A percentile compares a stretch with the other conserved stretches of the same genome.
phyloP scores from a whole-genome alignment of 2,888 invertebrate species.

The Fabriciana adippe region DNA sequence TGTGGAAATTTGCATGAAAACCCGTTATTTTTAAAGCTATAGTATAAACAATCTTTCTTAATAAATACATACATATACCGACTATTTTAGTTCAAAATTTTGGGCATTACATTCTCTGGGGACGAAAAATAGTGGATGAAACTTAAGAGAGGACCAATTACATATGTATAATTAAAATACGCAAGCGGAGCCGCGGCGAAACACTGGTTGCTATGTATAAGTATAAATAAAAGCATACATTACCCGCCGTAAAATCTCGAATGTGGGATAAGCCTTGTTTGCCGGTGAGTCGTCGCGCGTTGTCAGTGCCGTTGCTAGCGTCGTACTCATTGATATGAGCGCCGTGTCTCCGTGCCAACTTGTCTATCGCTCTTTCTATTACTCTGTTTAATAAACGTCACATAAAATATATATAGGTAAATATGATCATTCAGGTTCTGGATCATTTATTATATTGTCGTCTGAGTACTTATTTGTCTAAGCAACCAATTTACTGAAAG shows the following conservation, averaged over 20 bases:
- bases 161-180: background rate
- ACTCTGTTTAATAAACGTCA: conserved; percentile 78
- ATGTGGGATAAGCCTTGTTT: conserved; percentile 96
- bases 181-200: background rate
- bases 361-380: conserved; percentile 97
- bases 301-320: conserved; percentile 96
- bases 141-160: background rate
- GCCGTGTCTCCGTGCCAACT: conserved; percentile 92
- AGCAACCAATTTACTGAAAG: too few relatives aligned
- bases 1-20: too few relatives aligned
- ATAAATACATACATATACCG: too few relatives aligned
- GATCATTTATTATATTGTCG: too few relatives aligned
- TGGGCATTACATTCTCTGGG: too few relatives aligned
- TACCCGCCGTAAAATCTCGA: conserved; percentile 93
- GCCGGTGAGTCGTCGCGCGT: conserved; percentile 95
- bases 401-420: background rate
- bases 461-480: too few relatives aligned
- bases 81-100: too few relatives aligned
- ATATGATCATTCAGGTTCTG: too few relatives aligned
- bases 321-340: conserved; percentile 98
- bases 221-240: conserved; percentile 17
- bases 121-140: too few relatives aligned
- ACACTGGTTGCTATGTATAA: background rate
- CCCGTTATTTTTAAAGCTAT: too few relatives aligned
- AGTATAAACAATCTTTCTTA: too few relatives aligned